A percentile compares a stretch with the other conserved stretches of the same genome.
phyloP scores from a whole-genome alignment of 2,113 vertebrate species.

The Halichoerus grypus region DNA sequence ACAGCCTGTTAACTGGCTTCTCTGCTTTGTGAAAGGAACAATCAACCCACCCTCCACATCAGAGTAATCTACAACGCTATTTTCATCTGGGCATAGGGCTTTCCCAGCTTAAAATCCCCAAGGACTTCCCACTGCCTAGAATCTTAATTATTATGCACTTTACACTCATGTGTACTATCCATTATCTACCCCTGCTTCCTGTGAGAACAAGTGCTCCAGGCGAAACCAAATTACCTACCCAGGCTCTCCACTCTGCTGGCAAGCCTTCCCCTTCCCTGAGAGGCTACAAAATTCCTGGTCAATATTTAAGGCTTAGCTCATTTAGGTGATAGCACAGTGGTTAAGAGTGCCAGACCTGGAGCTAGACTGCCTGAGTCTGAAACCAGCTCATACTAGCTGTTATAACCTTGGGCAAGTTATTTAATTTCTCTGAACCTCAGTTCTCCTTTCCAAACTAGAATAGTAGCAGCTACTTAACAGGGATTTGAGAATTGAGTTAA shows the following conservation, averaged over 20 bases:
- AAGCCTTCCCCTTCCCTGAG: not conserved
- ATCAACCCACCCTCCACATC: not conserved
- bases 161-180: not conserved
- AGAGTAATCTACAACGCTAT: not conserved
- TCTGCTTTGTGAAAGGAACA: constrained; percentile 24
- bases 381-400: not conserved
- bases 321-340: not conserved
- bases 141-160: not conserved
- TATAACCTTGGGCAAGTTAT: not conserved
- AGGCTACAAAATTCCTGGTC: not conserved
- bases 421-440: constrained; percentile 23
- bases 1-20: not conserved
- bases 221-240: not conserved
- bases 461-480: not conserved
- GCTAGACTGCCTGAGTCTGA: not conserved
- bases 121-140: not conserved
- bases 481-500: constrained; percentile 33
- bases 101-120: constrained; percentile 25
- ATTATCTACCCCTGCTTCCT: not conserved
- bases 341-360: not conserved
- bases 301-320: not conserved
- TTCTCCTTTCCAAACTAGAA: constrained; percentile 28
- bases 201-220: not conserved
- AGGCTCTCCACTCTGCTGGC: not conserved
- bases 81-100: not conserved